These are phyloP conservation scores for Carcina quercana DNA, from an alignment of 2,888 invertebrate species.

Conservation along the genomic window DNA sequence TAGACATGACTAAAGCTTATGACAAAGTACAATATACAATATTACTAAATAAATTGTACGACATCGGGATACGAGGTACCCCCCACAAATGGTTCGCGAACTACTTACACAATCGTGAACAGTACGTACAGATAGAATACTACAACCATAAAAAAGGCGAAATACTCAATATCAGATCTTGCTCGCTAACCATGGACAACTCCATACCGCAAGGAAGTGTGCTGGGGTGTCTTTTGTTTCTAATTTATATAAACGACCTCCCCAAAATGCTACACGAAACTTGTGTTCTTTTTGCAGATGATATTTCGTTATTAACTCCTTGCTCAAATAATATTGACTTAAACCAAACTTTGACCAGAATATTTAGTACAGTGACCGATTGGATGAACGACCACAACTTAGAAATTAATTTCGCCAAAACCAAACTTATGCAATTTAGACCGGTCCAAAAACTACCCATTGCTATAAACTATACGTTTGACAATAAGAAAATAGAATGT, in stretches of 20 bases:
- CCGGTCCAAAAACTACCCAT: constrained; percentile 1
- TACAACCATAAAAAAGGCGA: constrained; percentile 2
- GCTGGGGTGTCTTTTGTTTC: constrained; percentile 8
- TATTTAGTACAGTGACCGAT: not conserved
- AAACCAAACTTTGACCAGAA: not conserved
- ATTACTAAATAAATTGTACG: constrained; percentile 7
- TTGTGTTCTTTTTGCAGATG: too few species aligned
- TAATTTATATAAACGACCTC: constrained; percentile 8
- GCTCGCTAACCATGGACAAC: not conserved
- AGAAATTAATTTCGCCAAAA: constrained; percentile 2
- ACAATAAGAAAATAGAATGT: not conserved
- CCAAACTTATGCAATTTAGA: constrained; percentile 2
- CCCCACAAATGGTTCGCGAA: constrained; percentile 10
- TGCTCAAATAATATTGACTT: not conserved
- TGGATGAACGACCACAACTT: constrained; percentile 4
- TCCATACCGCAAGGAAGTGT: constrained; percentile 10
- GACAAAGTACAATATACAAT: constrained; percentile 8
- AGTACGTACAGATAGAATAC: too few species aligned
- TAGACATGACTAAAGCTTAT: not conserved
- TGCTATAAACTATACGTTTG: not conserved
- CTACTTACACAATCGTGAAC: constrained; percentile 8
- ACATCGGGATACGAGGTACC: constrained; percentile 11
- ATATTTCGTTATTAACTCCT: constrained; percentile 1
- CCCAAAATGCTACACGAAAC: too few species aligned
- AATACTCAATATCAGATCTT: constrained; percentile 5